Percentiles rank a stretch among this genome's conserved stretches.
These are phyloP conservation scores for Daubentonia madagascariensis DNA, from an alignment of 2,113 vertebrate genomes.

Conservation along the genomic window DNA sequence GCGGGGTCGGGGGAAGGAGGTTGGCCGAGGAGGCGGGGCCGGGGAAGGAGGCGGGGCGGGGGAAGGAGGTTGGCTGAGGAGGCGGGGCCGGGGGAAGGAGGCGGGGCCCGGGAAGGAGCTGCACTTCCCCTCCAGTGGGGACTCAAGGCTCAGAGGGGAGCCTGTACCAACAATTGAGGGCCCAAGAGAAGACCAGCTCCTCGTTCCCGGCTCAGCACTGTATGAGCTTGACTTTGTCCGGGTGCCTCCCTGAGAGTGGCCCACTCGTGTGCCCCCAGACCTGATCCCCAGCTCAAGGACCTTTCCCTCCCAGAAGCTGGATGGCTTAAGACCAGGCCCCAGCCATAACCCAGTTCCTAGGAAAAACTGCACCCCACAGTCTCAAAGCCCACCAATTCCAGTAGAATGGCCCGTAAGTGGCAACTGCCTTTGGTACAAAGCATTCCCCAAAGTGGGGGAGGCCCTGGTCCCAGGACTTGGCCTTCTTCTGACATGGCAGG, in stretches of 20 bases:
- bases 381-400: neutral
- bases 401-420: fast-evolving
- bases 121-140: too few relatives aligned
- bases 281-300: neutral
- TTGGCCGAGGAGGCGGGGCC: too few relatives aligned
- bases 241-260: neutral
- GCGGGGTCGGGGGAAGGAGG: too few relatives aligned
- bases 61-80: too few relatives aligned
- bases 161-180: fast-evolving
- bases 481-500: neutral
- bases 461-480: neutral
- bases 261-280: too few relatives aligned
- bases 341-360: neutral
- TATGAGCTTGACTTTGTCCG: fast-evolving
- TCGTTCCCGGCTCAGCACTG: neutral
- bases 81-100: too few relatives aligned
- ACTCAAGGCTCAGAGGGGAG: neutral
- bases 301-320: neutral
- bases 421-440: fast-evolving
- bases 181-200: neutral
- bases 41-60: too few relatives aligned
- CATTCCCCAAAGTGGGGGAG: neutral
- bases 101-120: fast-evolving
- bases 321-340: neutral
- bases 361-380: neutral